A percentile compares a stretch with the other conserved stretches of the same genome.
These are phyloP conservation scores for Zalophus californianus DNA, from an alignment of 2,797 vertebrate genomes.

Conservation along the genomic window DNA sequence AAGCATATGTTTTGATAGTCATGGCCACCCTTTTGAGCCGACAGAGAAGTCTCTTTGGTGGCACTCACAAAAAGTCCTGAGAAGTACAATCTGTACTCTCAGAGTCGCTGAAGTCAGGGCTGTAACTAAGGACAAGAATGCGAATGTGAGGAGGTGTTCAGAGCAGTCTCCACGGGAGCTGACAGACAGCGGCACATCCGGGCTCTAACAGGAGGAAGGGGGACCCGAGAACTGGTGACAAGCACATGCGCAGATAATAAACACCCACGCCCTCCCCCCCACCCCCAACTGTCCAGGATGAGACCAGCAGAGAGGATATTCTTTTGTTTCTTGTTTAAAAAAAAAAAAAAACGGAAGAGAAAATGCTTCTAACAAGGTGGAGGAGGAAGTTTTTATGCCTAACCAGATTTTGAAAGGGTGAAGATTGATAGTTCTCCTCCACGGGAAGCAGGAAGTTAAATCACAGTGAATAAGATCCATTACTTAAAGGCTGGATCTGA, in stretches of 20 bases:
- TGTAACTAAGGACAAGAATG: not conserved
- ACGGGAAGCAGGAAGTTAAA: not conserved
- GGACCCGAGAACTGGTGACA: not conserved
- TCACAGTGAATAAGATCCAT: not conserved
- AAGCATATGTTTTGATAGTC: not conserved
- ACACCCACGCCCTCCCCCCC: not conserved
- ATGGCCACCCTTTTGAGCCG: not conserved
- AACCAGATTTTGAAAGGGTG: not conserved
- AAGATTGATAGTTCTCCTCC: not conserved
- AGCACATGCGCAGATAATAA: not conserved
- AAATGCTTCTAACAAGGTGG: not conserved
- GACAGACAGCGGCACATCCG: rapidly evolving
- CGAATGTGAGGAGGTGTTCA: not conserved
- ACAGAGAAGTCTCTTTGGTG: not conserved
- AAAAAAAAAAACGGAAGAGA: not conserved
- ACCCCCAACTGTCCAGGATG: not conserved
- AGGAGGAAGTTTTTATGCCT: not conserved
- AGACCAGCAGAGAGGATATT: not conserved
- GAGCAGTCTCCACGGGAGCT: not conserved
- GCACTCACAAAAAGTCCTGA: not conserved
- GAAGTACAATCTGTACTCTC: not conserved
- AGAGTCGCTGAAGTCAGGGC: not conserved
- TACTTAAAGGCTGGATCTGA: not conserved
- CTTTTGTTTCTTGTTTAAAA: not conserved
- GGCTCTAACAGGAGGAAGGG: not conserved